Base-by-base conservation (phyloP, 2,888 invertebrate species). In the Syrista parreyssii region DNA sequence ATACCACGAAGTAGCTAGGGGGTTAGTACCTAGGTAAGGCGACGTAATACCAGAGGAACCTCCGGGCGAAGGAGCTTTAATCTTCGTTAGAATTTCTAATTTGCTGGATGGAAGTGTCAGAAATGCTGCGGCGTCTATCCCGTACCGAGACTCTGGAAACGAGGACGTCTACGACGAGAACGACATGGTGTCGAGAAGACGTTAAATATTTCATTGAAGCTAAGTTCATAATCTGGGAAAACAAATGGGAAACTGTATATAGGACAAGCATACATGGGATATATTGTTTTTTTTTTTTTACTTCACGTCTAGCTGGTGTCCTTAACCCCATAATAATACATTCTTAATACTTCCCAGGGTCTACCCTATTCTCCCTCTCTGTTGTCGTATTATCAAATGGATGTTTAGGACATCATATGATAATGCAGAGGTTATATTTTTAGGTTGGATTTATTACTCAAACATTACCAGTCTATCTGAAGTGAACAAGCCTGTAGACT, bases 1-100 rank as follows among this genome's bases (percentile, higher is more conserved):
- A 23, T 55, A 55, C 55, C 68, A 71, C 40, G 74, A 68, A 34
- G 69, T 15, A 68, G 35, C 55, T 35, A 33, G 75, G 36, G 23
- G 69, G 32, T 31, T 40, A 55, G 36, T 75, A 15, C 15, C 55
- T 23, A 55, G 55, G 55, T 69, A 40, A 75, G 71, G 30, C 69
- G 23, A 33, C 34, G 75, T 68, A 79, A 75, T 68, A 30, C 75
- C 40, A 76, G 55, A 55, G 74, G 78, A 74, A 81, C 69, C 73
- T 73, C 35, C 36, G 68, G 36, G 68, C 71, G 76, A 34, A 73
- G 74, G 78, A 79, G 79, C 34, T 78, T 82, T 83, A 81, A 86
- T 84, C 83, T 85, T 86, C 86, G 83, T 88, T 86, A 85, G 86
- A 87, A 86, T 86, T 86, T 87, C 84, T 86, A 87, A 87, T 88